A percentile compares a stretch with the other conserved stretches of the same genome.
phyloP scores from a whole-genome alignment of 2,797 vertebrate genomes.

The Cheirogaleus major region DNA sequence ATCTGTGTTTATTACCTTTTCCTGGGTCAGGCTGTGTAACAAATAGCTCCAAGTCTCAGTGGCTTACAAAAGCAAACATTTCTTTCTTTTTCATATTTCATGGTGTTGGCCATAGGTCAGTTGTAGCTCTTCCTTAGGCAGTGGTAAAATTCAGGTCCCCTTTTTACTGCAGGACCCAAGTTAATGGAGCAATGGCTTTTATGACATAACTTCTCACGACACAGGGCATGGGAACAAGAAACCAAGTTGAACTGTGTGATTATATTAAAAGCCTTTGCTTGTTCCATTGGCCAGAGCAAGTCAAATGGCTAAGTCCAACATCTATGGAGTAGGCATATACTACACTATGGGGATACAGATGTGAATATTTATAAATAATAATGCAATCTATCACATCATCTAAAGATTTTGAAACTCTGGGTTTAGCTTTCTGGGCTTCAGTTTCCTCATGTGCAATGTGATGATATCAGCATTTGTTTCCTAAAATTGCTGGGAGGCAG shows the following conservation, averaged over 20 bases:
- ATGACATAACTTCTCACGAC: background rate
- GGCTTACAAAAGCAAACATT: background rate
- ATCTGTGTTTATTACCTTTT: background rate
- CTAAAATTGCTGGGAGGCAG: background rate
- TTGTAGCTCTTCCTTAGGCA: background rate
- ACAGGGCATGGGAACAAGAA: background rate
- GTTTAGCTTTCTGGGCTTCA: background rate
- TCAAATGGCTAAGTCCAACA: background rate
- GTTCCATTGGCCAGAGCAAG: background rate
- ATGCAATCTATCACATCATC: background rate
- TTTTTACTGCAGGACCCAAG: background rate
- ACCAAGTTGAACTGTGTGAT: background rate
- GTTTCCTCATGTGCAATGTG: background rate
- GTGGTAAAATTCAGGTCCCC: background rate
- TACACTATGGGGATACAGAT: background rate
- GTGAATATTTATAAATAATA: background rate
- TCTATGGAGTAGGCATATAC: background rate
- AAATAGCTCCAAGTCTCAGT: background rate
- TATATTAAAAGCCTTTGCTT: background rate
- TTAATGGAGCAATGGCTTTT: background rate
- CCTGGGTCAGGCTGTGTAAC: background rate
- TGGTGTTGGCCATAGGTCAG: background rate
- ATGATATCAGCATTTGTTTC: background rate
- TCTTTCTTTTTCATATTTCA: background rate
- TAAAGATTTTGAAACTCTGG: slow-evolving; percentile 13